Conservation (phyloP, 2,888 invertebrate species). For the Atrina japonica region DNA sequence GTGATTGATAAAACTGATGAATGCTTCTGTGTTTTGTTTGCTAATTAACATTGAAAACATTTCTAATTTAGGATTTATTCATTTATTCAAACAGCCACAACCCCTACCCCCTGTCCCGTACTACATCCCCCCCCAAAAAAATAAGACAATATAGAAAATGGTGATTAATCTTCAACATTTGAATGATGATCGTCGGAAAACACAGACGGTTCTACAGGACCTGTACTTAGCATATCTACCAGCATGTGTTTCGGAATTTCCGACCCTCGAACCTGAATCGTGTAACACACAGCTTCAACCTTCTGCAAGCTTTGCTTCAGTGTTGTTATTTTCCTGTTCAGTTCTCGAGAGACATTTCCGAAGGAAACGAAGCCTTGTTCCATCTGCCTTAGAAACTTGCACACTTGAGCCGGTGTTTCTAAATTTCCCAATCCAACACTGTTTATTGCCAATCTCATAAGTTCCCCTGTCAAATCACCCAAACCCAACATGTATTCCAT, state of each 20-base stretch:
- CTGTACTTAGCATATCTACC: conserved; percentile 80
- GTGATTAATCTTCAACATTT: no score
- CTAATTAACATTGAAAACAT: no score
- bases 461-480: conserved; percentile 93
- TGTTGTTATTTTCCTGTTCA: conserved; percentile 87
- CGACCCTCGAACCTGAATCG: conserved; percentile 89
- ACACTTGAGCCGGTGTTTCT: conserved; percentile 81
- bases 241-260: conserved; percentile 89
- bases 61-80: no score
- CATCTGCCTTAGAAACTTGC: conserved; percentile 86
- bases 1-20: no score
- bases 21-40: no score
- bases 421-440: conserved; percentile 84
- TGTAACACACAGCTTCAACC: conserved; percentile 92
- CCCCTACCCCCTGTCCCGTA: no score
- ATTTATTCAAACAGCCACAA: no score
- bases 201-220: not conserved
- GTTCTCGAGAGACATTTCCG: conserved; percentile 84
- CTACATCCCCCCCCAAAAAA: no score
- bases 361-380: conserved; percentile 83
- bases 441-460: conserved; percentile 94
- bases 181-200: no score
- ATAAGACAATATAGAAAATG: no score
- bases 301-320: conserved; percentile 89
- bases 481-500: conserved; percentile 88